Evolutionary conservation across 2,113 vertebrate genomes (phyloP).

Genomic region (Hypocryptadius cinnamomeus): DNA sequence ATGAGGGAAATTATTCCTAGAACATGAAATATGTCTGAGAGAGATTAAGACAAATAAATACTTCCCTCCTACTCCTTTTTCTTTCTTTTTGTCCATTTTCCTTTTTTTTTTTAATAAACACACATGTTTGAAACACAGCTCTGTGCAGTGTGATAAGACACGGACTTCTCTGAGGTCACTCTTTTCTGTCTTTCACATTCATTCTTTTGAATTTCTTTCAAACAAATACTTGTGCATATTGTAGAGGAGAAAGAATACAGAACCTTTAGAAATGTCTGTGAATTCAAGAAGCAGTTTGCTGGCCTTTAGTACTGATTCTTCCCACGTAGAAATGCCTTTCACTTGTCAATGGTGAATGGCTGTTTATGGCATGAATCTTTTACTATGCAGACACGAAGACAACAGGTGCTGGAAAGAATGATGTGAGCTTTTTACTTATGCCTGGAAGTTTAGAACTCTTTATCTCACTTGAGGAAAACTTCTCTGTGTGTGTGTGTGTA

Average conservation of each 20-base stretch:
- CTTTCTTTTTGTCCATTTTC: background rate
- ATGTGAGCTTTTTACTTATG: slow-evolving; percentile 22
- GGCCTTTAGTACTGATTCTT: slow-evolving; percentile 18
- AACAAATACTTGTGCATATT: slow-evolving; percentile 30
- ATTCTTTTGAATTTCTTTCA: slow-evolving; percentile 28
- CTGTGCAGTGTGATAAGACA: slow-evolving; percentile 22
- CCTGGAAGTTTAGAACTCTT: slow-evolving; percentile 22
- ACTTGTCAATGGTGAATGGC: slow-evolving; percentile 6
- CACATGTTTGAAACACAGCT: slow-evolving; percentile 25
- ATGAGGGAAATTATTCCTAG: background rate
- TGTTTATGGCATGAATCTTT: slow-evolving; percentile 44
- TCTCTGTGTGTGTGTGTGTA: background rate
- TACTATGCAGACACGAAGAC: background rate
- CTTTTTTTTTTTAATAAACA: background rate
- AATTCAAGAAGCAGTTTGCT: slow-evolving; percentile 47
- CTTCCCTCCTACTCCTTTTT: background rate
- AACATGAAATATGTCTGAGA: background rate
- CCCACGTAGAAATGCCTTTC: slow-evolving; percentile 21
- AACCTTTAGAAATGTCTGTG: slow-evolving; percentile 39
- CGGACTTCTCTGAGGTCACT: slow-evolving; percentile 1
- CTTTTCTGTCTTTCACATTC: background rate
- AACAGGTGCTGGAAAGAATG: slow-evolving; percentile 49
- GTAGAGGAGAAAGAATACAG: slow-evolving; percentile 25
- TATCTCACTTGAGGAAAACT: background rate
- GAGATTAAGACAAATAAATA: slow-evolving; percentile 62